These are phyloP conservation scores for Xiphias gladius DNA, from an alignment of 2,113 vertebrate species.

Conservation along the genomic window DNA sequence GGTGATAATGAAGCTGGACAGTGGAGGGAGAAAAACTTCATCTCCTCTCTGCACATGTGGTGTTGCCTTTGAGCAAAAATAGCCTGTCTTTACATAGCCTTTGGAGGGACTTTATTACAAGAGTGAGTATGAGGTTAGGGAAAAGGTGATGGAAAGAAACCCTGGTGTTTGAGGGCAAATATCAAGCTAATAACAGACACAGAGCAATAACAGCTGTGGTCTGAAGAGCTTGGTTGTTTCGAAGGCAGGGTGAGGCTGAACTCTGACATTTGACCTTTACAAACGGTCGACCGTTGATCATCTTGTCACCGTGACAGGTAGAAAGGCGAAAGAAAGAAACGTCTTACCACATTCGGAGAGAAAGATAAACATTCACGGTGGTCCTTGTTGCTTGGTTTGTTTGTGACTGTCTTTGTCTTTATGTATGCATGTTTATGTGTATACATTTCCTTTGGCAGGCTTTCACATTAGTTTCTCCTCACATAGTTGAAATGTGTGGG, in stretches of 20 bases:
- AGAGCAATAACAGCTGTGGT: conserved; percentile 41
- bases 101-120: conserved; percentile 10
- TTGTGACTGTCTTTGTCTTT: conserved; percentile 51
- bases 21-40: conserved; percentile 3
- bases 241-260: conserved; percentile 7
- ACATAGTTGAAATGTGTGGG: conserved; percentile 45
- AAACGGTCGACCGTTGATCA: conserved; percentile 22
- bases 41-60: conserved; percentile 3
- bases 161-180: conserved; percentile 43
- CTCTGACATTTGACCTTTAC: conserved; percentile 45
- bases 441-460: conserved; percentile 57
- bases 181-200: conserved; percentile 42
- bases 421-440: conserved; percentile 44
- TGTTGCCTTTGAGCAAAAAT: neutral
- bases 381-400: conserved; percentile 50
- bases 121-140: neutral
- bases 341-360: neutral
- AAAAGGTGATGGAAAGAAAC: conserved; percentile 10
- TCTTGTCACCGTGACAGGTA: conserved; percentile 49
- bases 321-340: conserved; percentile 1
- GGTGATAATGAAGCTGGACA: conserved; percentile 26
- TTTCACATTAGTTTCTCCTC: conserved; percentile 34
- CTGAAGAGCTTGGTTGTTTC: conserved; percentile 8
- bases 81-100: neutral
- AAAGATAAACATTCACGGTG: conserved; percentile 25